phyloP scores from a whole-genome alignment of 2,888 invertebrate species.

The Meta bourneti region DNA sequence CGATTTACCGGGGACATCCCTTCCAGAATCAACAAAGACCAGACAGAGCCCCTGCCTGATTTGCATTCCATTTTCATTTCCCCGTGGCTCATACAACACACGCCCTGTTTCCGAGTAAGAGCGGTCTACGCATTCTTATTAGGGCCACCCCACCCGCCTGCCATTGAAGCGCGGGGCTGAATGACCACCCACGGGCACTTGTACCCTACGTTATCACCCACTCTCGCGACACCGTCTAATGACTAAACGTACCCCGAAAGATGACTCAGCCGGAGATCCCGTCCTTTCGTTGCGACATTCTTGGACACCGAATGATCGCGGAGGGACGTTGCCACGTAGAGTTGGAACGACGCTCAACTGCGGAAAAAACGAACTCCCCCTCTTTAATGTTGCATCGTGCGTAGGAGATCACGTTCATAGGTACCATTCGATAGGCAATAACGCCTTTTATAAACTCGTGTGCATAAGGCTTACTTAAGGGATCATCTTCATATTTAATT shows the following conservation, averaged over 20 bases:
- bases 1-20: slow-evolving; percentile 17
- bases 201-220: slow-evolving; percentile 10
- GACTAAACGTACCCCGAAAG: not conserved
- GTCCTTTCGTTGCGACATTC: slow-evolving; percentile 8
- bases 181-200: slow-evolving; percentile 40
- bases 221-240: slow-evolving; percentile 3
- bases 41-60: slow-evolving; percentile 26
- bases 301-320: not conserved
- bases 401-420: no score
- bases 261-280: slow-evolving; percentile 14
- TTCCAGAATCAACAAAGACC: slow-evolving; percentile 26
- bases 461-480: no score
- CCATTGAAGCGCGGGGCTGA: slow-evolving; percentile 3
- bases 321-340: no score
- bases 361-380: no score
- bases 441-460: no score
- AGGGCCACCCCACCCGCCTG: slow-evolving; percentile 2
- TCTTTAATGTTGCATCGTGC: no score
- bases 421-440: no score
- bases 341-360: no score
- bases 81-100: slow-evolving; percentile 2
- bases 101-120: slow-evolving; percentile 6
- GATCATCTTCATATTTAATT: no score
- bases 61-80: slow-evolving; percentile 63
- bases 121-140: slow-evolving; percentile 26